Evolutionary conservation across 2,888 invertebrate genomes (phyloP).

Genomic region (Acanthacorydalis orientalis): DNA sequence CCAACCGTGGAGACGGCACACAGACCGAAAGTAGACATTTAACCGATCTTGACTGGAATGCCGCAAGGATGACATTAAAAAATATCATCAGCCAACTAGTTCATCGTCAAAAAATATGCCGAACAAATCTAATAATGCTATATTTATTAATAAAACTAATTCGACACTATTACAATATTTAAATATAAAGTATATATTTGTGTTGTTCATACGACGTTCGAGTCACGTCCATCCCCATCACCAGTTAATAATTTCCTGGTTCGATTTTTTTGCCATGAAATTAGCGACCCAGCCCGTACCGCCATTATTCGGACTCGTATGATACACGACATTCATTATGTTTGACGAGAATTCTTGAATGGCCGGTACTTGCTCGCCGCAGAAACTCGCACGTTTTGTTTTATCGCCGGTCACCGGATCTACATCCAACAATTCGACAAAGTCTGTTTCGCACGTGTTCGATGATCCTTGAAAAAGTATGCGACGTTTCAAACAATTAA

Average conservation of each 20-base stretch:
- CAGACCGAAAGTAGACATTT: too few relatives aligned
- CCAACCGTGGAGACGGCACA: too few relatives aligned
- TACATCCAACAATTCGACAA: slow-evolving; percentile 42
- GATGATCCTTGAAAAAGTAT: slow-evolving; percentile 1
- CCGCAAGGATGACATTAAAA: too few relatives aligned
- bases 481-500: too few relatives aligned
- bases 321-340: slow-evolving; percentile 40
- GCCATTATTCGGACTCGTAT: slow-evolving; percentile 47
- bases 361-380: slow-evolving; percentile 33
- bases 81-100: too few relatives aligned
- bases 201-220: too few relatives aligned
- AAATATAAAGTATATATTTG: too few relatives aligned
- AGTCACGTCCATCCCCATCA: background rate
- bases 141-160: too few relatives aligned
- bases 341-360: slow-evolving; percentile 34
- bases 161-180: too few relatives aligned
- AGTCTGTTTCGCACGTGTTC: slow-evolving; percentile 42
- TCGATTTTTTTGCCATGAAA: slow-evolving; percentile 17
- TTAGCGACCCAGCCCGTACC: slow-evolving; percentile 51
- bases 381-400: slow-evolving; percentile 27
- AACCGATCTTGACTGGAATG: too few relatives aligned
- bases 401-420: slow-evolving; percentile 16
- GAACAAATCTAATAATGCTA: too few relatives aligned
- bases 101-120: too few relatives aligned
- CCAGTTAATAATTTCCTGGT: background rate